Evolutionary conservation across 1,140 invertebrate species (phyloP), one percentile per base, ranked within the genome.

Genomic region (Papilio helenus): DNA sequence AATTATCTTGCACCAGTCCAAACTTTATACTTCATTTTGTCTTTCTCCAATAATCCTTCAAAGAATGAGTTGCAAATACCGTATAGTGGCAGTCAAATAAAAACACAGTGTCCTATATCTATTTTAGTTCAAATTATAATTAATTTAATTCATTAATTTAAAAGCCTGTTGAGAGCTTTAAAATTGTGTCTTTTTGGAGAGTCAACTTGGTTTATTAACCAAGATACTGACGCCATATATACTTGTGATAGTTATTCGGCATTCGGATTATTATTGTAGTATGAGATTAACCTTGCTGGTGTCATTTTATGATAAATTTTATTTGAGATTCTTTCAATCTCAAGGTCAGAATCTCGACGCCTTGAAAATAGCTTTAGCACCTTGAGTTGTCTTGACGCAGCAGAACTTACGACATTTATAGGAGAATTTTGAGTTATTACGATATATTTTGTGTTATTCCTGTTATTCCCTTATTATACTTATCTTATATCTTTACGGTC

Each of bases 261-360:
- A 61, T 61, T 61, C 23, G 23, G 12, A 61, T 23, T 61, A 61
- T 61, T 68, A 16, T 29, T 18, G 26, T 68, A 61, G 34, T 26
- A 29, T 20, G 23, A 29, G 26, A 68, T 68, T 29, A 29, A 29
- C 61, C 61, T 68, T 68, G 61, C 26, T 7, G 16, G 23, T 68
- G 61, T 29, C 61, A 29, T 68, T 68, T 68, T 68, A 68, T 68
- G 61, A 68, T 18, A 29, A 29, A 68, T 68, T 68, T 68, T 29
- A 68, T 68, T 68, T 34, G 2, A 68, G 26, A 26, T 34, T 68
- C 14, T 68, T 34, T 68, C 61, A 68, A 68, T 68, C 26, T 3
- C 14, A 68, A 68, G 23, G 12, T 29, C 14, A 29, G 14, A 29
- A 68, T 68, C 26, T 68, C 26, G 23, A 29, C 61, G 26, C 61